Percentiles rank a stretch among this genome's conserved stretches.
These are phyloP conservation scores for Serranus cabrilla DNA, from an alignment of 2,797 vertebrate genomes.

Conservation along the genomic window DNA sequence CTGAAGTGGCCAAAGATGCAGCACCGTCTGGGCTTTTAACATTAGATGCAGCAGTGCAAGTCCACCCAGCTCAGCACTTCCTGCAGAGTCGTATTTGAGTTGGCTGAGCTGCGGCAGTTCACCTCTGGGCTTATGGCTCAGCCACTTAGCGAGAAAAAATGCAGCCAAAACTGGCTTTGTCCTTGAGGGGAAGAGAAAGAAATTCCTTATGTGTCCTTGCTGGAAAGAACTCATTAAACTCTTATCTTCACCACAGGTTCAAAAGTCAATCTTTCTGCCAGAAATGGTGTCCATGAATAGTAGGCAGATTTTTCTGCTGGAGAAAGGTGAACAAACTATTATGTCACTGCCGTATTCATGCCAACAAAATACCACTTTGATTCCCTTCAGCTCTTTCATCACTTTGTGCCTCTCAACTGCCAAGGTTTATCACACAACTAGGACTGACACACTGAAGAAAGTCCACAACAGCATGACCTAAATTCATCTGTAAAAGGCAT, in stretches of 20 bases:
- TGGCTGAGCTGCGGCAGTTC: conserved; percentile 69
- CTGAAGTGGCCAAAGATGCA: conserved; percentile 51
- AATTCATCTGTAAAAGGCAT: conserved; percentile 33
- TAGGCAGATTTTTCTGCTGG: conserved; percentile 3
- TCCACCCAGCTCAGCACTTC: conserved; percentile 74
- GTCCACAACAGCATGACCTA: conserved; percentile 30
- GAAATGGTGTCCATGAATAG: conserved; percentile 26
- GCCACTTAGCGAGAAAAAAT: conserved; percentile 58
- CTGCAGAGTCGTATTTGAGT: conserved; percentile 64
- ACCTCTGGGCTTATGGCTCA: conserved; percentile 71
- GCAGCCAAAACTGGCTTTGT: conserved; percentile 65
- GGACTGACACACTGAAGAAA: conserved; percentile 20
- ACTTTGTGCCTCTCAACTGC: conserved; percentile 13
- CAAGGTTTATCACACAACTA: conserved; percentile 20
- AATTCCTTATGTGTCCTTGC: conserved; percentile 51
- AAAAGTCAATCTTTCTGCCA: conserved; percentile 42
- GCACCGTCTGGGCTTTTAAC: conserved; percentile 54
- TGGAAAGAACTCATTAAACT: conserved; percentile 45
- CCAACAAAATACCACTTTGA: conserved; percentile 18
- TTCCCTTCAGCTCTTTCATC: conserved; percentile 36
- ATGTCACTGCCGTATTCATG: conserved; percentile 6
- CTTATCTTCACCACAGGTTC: conserved; percentile 43
- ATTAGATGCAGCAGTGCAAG: conserved; percentile 52
- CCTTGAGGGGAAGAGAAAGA: conserved; percentile 56
- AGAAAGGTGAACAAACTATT: conserved; percentile 35